Conservation (phyloP, 2,888 invertebrate species). For the Brenthis daphne region DNA sequence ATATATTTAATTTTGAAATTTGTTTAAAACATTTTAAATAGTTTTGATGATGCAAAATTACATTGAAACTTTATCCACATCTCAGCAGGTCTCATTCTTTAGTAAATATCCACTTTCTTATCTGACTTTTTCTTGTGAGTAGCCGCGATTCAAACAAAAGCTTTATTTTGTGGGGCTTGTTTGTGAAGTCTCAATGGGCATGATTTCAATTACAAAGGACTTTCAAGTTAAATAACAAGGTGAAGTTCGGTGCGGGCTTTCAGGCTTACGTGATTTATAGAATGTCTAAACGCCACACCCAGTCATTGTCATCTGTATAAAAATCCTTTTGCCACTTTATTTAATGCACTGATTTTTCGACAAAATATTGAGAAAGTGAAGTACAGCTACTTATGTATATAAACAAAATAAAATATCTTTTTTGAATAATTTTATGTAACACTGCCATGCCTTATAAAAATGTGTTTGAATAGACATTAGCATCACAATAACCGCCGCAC, state of each 20-base stretch:
- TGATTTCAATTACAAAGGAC: slow-evolving; percentile 39
- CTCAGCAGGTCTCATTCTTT: background rate
- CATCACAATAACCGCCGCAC: too few species aligned
- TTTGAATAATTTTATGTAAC: too few species aligned
- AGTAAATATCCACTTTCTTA: slow-evolving; percentile 26
- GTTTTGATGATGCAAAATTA: background rate
- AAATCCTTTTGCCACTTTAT: too few species aligned
- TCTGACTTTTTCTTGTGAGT: slow-evolving; percentile 31
- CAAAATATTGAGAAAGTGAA: too few species aligned
- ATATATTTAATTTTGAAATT: too few species aligned
- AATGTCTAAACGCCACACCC: slow-evolving; percentile 18
- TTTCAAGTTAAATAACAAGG: slow-evolving; percentile 36
- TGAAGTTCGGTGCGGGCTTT: slow-evolving; percentile 32
- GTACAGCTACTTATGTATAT: too few species aligned
- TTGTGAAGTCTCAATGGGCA: slow-evolving; percentile 38
- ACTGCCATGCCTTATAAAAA: too few species aligned
- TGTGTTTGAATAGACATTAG: too few species aligned
- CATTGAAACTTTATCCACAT: background rate
- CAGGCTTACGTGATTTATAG: slow-evolving; percentile 36
- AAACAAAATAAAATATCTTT: too few species aligned
- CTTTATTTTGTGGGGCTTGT: slow-evolving; percentile 34
- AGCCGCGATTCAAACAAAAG: slow-evolving; percentile 32
- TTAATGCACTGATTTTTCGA: too few species aligned
- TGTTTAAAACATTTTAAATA: too few species aligned
- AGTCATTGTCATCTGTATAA: background rate